Conservation (phyloP, 2,888 invertebrate species). For the Neoaliturus tenellus region DNA sequence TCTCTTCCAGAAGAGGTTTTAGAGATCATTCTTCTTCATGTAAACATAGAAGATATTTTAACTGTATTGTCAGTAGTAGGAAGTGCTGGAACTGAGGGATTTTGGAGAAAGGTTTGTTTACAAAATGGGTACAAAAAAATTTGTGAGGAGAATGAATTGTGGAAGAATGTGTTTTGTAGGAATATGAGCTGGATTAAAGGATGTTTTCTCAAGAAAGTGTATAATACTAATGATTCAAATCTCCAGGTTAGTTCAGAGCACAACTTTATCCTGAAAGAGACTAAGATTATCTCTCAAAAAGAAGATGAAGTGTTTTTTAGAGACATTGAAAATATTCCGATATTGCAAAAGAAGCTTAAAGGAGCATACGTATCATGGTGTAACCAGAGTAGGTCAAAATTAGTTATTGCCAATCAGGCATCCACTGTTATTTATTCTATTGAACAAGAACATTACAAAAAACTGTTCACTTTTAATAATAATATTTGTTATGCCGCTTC, state of each 20-base stretch:
- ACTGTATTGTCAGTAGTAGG: conserved; percentile 5
- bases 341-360: neutral
- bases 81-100: neutral
- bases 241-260: neutral
- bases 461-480: neutral
- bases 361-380: neutral
- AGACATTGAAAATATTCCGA: neutral
- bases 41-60: neutral
- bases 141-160: neutral
- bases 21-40: conserved; percentile 4
- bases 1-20: conserved; percentile 20
- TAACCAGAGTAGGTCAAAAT: neutral
- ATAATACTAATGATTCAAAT: neutral
- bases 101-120: neutral
- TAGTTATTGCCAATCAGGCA: neutral
- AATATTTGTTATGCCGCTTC: neutral
- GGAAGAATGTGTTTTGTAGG: neutral
- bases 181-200: neutral
- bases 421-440: neutral
- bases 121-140: neutral
- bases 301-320: neutral
- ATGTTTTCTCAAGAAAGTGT: neutral
- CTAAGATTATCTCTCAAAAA: neutral
- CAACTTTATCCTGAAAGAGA: neutral
- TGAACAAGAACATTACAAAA: neutral